Base-by-base conservation (phyloP, 2,113 vertebrate genomes). In the Callithrix jacchus region DNA sequence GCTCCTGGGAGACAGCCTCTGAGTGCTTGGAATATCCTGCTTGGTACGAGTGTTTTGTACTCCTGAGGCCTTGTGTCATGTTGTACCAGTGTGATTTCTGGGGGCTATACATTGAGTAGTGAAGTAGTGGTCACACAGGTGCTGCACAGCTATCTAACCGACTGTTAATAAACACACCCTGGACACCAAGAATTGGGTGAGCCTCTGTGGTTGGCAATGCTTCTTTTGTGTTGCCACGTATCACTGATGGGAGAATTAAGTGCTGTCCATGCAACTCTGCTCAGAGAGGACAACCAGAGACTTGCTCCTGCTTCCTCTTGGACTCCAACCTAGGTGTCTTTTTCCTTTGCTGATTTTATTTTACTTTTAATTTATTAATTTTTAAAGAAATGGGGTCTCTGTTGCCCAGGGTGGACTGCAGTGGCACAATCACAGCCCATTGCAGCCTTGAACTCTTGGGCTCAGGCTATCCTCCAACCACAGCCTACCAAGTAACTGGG, bases 301-400 rank as follows among this genome's bases (percentile, higher is more conserved):
- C 80, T 73, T 47, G 70, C 18, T 21, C 6, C 70, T 58, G 5
- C 3, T 83, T 91, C 35, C 37, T 91, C 68, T 25, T 42, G 21
- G 35, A 23, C 7, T 61, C 8, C 0, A 13, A 6, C 4, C 30
- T 40, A 2, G 47, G 8, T 40, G 8, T 42, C 32, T 58, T 61
- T 47, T 68, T 42, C 25, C 64, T 11, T 96, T 70, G 56, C 32
- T 94, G 89, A 95, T 73, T 95, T 85, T 91, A 79, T 64, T 64
- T 64, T 32, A 32, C 61, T 64, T 64, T 64, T 64, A 64, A 64
- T 64, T 64, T 1, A 32, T 64, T 64, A 14, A 32, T 32, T 64
- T 64, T 14, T 64, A 64, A 64, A 64, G 61, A 64, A 64, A 64
- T 32, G 12, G 61, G 30, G 61, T 64, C 61, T 30, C 27, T 6